Evolutionary conservation across 2,888 invertebrate genomes (phyloP).

Genomic region (Lypha dubia): DNA sequence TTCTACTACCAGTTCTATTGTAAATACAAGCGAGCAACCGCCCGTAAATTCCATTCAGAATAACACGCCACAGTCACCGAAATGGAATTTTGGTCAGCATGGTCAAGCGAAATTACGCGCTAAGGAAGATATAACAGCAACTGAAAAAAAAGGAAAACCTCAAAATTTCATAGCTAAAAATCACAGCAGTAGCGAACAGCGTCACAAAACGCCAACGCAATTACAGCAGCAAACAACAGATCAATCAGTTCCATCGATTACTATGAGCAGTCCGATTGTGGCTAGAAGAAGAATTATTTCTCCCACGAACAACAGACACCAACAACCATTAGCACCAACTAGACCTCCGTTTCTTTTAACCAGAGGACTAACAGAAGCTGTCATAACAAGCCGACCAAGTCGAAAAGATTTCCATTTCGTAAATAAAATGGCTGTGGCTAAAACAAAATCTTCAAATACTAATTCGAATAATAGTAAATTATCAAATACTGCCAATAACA

Average conservation of each 20-base stretch:
- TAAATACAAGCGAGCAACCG: slow-evolving; percentile 10
- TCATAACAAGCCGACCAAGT: slow-evolving; percentile 82
- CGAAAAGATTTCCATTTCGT: slow-evolving; percentile 80
- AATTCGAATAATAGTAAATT: slow-evolving; percentile 65
- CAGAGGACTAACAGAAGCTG: slow-evolving; percentile 82
- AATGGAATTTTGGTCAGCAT: slow-evolving; percentile 56
- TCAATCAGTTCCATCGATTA: slow-evolving; percentile 36
- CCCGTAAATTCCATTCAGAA: slow-evolving; percentile 28
- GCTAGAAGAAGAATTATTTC: slow-evolving; percentile 69
- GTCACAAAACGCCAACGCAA: slow-evolving; percentile 35
- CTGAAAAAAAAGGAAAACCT: slow-evolving; percentile 38
- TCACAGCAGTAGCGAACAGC: slow-evolving; percentile 22
- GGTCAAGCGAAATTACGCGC: slow-evolving; percentile 43
- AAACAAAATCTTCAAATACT: slow-evolving; percentile 66
- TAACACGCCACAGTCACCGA: slow-evolving; percentile 56
- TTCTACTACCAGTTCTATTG: slow-evolving; percentile 77
- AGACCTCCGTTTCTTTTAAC: slow-evolving; percentile 77
- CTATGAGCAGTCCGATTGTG: slow-evolving; percentile 72
- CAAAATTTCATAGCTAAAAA: slow-evolving; percentile 17
- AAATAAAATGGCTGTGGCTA: slow-evolving; percentile 71
- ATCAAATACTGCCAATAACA: slow-evolving; percentile 77
- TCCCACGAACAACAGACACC: slow-evolving; percentile 65
- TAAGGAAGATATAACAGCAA: slow-evolving; percentile 41
- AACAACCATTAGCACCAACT: slow-evolving; percentile 59
- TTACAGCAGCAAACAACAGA: slow-evolving; percentile 35